Evolutionary conservation across 1,140 invertebrate species (phyloP).

Genomic region (Bombus pyrosoma): DNA sequence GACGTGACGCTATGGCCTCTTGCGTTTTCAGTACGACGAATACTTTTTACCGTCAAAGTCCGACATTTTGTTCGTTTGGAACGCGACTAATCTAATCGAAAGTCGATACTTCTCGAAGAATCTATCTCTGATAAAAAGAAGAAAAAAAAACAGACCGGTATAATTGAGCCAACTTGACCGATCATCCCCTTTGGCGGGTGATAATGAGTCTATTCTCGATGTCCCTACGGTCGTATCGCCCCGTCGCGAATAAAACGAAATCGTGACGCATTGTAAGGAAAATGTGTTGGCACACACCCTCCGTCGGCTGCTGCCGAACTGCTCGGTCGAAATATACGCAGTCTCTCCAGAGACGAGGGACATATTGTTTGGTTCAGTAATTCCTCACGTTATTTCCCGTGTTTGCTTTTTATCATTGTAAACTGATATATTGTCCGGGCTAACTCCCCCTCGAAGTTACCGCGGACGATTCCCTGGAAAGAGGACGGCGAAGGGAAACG

Average conservation of each 20-base stretch:
- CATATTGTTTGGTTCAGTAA: constrained; percentile 81
- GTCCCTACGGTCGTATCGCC: constrained; percentile 23
- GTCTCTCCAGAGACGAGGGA: constrained; percentile 75
- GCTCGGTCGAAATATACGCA: constrained; percentile 63
- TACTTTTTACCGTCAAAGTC: not conserved
- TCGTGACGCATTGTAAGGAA: constrained; percentile 55
- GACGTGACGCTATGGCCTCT: constrained; percentile 25
- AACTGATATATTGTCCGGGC: constrained; percentile 80
- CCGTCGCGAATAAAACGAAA: constrained; percentile 50
- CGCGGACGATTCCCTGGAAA: constrained; percentile 27
- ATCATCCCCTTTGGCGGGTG: constrained; percentile 1
- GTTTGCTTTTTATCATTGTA: constrained; percentile 82
- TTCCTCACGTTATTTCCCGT: constrained; percentile 78
- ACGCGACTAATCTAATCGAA: too few species aligned
- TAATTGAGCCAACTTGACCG: constrained; percentile 16
- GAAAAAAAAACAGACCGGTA: not conserved
- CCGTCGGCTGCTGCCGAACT: constrained; percentile 56
- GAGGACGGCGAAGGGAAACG: constrained; percentile 27
- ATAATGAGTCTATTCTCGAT: constrained; percentile 53
- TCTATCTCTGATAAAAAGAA: not conserved
- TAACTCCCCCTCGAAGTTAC: constrained; percentile 65
- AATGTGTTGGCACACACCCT: constrained; percentile 56
- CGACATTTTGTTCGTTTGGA: not conserved
- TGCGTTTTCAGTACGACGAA: not conserved
- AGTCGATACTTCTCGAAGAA: not conserved